Base-by-base conservation (phyloP, 2,888 invertebrate genomes). In the Luperina nickerlii region DNA sequence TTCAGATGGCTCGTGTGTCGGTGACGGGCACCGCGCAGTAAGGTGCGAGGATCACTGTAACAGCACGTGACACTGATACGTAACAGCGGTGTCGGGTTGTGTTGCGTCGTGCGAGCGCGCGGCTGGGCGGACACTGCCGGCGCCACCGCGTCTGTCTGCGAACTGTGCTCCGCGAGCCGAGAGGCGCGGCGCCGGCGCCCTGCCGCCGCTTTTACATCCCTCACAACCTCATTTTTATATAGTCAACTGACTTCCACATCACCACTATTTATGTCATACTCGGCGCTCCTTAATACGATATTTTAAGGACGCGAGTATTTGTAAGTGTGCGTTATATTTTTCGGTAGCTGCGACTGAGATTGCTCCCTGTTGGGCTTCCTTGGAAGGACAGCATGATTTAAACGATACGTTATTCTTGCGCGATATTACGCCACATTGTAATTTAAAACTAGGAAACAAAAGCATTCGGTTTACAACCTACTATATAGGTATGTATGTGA, bases 191-290 rank as follows among this genome's bases (percentile, higher is more conserved):
- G 96, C 96, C 96, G 96, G 96, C 96, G 96, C 96, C 89, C 95
- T 96, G 92, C 93, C 87, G 91, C 90, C 93, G 88, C 92, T 91
- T 90, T 94, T 92, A 94, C 95, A 95, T 94, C 95, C 92, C 94
- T 93, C 92, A 94, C 94, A 95, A 92, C 94, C 95, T 94, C 95
- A 96, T 95, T 96, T 96, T 96, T 96, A 96, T 96, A 96, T 95
- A 96, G 96, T 96, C 96, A 94, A 96, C 95, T 96, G 96, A 96
- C 96, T 96, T 96, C 96, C 95, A 95, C 95, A 93, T 95, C 94
- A 94, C 94, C 95, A 96, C 96, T 96, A 96, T 96, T 96, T 96
- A 96, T 96, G 95, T 96, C 96, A 96, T 95, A 96, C 94, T 95
- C 94, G 93, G 92, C 94, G 94, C 94, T 95, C 94, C 94, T 94